Evolutionary conservation across 2,797 vertebrate species (phyloP).

Genomic region (Lerista edwardsae): DNA sequence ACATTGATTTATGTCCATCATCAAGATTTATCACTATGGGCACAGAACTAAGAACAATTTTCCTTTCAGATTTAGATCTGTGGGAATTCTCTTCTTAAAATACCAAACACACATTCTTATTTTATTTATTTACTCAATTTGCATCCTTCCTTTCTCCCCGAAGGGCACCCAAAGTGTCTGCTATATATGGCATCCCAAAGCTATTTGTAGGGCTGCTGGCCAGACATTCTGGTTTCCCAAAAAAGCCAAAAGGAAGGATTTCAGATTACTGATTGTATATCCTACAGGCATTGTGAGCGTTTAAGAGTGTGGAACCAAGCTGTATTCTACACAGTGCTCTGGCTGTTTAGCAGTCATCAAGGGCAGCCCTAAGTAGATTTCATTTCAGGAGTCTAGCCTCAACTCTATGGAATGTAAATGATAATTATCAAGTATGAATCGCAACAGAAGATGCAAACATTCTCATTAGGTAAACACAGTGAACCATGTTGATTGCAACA

Average conservation of each 20-base stretch:
- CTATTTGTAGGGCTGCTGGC: constrained; percentile 27
- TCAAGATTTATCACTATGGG: constrained; percentile 46
- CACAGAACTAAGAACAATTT: constrained; percentile 47
- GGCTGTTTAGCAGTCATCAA: neutral
- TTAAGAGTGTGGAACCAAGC: neutral
- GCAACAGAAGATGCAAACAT: neutral
- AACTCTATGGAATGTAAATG: neutral
- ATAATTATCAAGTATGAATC: neutral
- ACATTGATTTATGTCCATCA: constrained; percentile 34
- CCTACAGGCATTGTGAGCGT: neutral
- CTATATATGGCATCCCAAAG: constrained; percentile 38
- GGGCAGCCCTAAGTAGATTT: no score
- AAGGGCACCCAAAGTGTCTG: neutral
- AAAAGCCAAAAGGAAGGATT: constrained; percentile 15
- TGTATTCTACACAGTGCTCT: neutral
- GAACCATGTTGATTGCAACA: neutral
- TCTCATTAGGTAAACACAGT: neutral
- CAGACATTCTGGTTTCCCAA: constrained; percentile 34
- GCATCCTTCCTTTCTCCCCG: no score
- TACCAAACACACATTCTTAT: constrained; percentile 23
- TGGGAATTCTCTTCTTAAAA: constrained; percentile 21
- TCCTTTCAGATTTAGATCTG: constrained; percentile 50
- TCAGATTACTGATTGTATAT: neutral
- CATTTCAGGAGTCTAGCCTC: neutral
- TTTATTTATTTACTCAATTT: no score